phyloP scores from a whole-genome alignment of 2,888 invertebrate genomes.

The Oxycera nigricornis region DNA sequence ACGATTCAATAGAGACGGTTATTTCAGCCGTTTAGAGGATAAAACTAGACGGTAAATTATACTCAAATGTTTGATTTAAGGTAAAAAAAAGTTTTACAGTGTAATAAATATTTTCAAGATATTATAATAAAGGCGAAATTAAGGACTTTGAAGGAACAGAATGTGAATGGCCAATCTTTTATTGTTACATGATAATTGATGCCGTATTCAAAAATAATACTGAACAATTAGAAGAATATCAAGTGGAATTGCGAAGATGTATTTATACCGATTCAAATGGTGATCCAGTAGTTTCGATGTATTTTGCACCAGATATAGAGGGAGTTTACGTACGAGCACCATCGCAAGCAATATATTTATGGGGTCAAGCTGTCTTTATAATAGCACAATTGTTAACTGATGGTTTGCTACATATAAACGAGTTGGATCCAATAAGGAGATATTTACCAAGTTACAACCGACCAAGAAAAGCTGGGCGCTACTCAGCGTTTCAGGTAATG shows the following conservation, averaged over 20 bases:
- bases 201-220: conserved; percentile 87
- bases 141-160: conserved; percentile 96
- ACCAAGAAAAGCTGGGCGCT: conserved; percentile 88
- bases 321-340: conserved; percentile 60
- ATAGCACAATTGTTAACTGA: conserved; percentile 91
- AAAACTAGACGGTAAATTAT: conserved; percentile 65
- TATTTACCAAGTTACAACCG: conserved; percentile 96
- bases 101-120: conserved; percentile 59
- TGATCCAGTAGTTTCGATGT: conserved; percentile 94
- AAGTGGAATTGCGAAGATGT: conserved; percentile 80
- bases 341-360: conserved; percentile 75
- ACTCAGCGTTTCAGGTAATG: conserved; percentile 95
- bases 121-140: conserved; percentile 89
- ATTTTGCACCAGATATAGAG: conserved; percentile 67
- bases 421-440: conserved; percentile 93
- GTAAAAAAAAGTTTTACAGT: neutral
- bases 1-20: conserved; percentile 93
- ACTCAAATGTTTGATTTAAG: neutral
- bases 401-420: conserved; percentile 89
- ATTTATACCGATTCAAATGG: conserved; percentile 83
- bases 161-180: conserved; percentile 98
- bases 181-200: conserved; percentile 94
- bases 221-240: conserved; percentile 92
- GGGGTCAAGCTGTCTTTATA: conserved; percentile 97
- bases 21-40: conserved; percentile 87